These are phyloP conservation scores for Ptychoptera contaminata DNA, from an alignment of 2,888 invertebrate genomes.

Conservation along the genomic window DNA sequence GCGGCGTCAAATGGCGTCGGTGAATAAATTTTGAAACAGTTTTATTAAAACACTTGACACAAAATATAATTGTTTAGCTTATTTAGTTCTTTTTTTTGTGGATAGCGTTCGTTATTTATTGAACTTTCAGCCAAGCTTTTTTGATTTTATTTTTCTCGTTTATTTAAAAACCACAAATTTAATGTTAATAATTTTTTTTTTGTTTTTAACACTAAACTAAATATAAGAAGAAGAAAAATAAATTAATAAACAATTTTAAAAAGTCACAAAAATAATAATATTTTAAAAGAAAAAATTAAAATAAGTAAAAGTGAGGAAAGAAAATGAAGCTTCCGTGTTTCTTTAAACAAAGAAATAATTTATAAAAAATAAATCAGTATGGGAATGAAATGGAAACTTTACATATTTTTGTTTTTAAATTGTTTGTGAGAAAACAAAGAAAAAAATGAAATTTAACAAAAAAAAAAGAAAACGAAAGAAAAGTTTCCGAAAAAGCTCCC, in stretches of 20 bases:
- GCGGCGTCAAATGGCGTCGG: constrained; percentile 34
- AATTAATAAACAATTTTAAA: not conserved
- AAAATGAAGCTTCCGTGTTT: not conserved
- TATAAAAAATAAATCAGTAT: no score
- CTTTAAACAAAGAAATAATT: no score
- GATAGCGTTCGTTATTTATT: not conserved
- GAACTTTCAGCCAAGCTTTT: not conserved
- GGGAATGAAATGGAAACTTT: no score
- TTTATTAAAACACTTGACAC: constrained; percentile 2
- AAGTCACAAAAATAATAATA: not conserved
- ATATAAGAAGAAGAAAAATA: not conserved
- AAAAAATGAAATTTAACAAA: no score
- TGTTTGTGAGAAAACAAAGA: no score
- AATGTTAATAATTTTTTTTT: not conserved
- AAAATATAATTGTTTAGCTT: not conserved
- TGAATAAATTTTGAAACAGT: constrained; percentile 31
- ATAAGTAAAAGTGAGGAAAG: not conserved
- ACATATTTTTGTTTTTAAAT: no score
- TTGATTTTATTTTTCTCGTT: not conserved
- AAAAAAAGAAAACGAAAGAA: no score
- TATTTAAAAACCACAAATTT: not conserved
- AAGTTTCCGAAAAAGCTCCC: no score
- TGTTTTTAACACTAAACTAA: not conserved
- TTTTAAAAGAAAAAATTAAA: not conserved
- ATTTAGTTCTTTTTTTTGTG: not conserved